Evolutionary conservation across 2,797 vertebrate genomes (phyloP).

Genomic region (Meriones psammophilus): DNA sequence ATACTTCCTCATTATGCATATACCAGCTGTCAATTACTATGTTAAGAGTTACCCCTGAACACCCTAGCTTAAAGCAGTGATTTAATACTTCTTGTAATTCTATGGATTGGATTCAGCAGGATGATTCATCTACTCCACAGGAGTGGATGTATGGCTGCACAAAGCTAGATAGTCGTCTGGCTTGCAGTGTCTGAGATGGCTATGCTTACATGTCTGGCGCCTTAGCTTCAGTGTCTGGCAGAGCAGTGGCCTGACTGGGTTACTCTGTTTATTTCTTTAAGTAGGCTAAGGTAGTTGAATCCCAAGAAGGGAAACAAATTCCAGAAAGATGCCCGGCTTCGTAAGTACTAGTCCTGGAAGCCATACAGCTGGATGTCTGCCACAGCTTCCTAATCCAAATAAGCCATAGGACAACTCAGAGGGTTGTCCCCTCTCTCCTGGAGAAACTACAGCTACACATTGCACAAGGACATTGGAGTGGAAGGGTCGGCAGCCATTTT

Average conservation of each 20-base stretch:
- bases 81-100: constrained; percentile 36
- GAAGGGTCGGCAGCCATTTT: neutral
- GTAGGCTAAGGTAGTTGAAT: constrained; percentile 11
- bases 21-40: neutral
- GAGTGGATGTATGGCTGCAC: neutral
- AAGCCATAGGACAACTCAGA: neutral
- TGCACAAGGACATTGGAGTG: neutral
- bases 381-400: neutral
- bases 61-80: neutral
- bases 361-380: constrained; percentile 7
- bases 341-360: neutral
- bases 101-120: neutral
- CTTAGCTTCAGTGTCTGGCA: neutral
- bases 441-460: neutral
- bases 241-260: neutral
- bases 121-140: constrained; percentile 1
- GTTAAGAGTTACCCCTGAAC: neutral
- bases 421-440: neutral
- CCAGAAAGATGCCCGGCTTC: neutral
- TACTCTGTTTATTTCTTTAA: neutral
- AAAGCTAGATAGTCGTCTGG: neutral
- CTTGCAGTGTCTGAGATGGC: neutral
- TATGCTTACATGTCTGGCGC: neutral
- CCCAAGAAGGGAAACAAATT: constrained; percentile 10
- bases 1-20: neutral